Percentiles rank a stretch among this genome's conserved stretches.
Evolutionary conservation across 2,888 invertebrate species (phyloP).

Genomic region (Encarsia formosa): DNA sequence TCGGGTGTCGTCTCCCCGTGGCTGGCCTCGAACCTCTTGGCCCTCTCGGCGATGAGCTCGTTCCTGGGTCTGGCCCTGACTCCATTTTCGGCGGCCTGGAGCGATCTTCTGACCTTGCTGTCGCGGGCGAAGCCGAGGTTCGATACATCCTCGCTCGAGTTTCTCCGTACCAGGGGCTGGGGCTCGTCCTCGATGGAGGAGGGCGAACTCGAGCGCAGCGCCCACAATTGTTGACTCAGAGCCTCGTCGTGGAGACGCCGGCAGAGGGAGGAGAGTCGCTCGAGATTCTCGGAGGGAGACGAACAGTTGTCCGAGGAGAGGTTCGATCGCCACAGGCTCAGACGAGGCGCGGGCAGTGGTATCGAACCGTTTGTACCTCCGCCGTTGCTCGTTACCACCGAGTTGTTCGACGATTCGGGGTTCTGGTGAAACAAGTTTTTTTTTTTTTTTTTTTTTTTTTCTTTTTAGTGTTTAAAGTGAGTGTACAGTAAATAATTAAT

Average conservation of each 20-base stretch:
- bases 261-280: slow-evolving; percentile 51
- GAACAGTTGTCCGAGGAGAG: slow-evolving; percentile 25
- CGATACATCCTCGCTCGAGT: slow-evolving; percentile 54
- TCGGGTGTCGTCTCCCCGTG: background rate
- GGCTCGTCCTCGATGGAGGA: background rate
- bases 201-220: background rate
- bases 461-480: no score
- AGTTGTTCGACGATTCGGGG: no score
- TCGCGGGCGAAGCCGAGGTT: slow-evolving; percentile 59
- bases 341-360: no score
- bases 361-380: no score
- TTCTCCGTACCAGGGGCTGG: slow-evolving; percentile 24
- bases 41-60: slow-evolving; percentile 15
- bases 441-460: no score
- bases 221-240: slow-evolving; percentile 37
- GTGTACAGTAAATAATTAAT: no score
- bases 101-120: slow-evolving; percentile 62
- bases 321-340: slow-evolving; percentile 16
- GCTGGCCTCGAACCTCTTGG: slow-evolving; percentile 11
- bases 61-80: background rate
- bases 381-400: no score
- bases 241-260: slow-evolving; percentile 53
- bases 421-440: no score
- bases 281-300: slow-evolving; percentile 26
- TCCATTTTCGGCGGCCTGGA: slow-evolving; percentile 44